Conservation (phyloP, 1,140 invertebrate species). For the Idris sp. region DNA sequence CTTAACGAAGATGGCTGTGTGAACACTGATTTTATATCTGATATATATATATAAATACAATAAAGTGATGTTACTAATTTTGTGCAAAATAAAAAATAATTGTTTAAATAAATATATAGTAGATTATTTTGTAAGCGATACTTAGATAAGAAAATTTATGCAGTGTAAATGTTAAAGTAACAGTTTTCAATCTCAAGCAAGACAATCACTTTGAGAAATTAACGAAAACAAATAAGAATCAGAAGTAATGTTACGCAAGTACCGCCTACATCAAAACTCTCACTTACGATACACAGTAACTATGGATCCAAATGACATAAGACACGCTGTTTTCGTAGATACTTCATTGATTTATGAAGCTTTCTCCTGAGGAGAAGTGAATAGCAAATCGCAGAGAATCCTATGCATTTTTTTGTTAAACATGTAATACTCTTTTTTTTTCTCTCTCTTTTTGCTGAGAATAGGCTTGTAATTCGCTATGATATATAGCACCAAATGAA, state of each 20-base stretch:
- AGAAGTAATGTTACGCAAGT: slow-evolving; percentile 39
- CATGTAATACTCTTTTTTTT: too few relatives aligned
- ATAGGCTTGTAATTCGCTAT: slow-evolving; percentile 56
- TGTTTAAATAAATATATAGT: too few relatives aligned
- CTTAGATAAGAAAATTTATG: too few relatives aligned
- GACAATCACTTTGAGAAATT: slow-evolving; percentile 11
- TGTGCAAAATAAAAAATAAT: too few relatives aligned
- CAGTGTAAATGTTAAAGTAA: too few relatives aligned
- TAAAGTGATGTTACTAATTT: too few relatives aligned
- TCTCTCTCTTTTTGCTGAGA: slow-evolving; percentile 17
- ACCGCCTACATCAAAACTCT: slow-evolving; percentile 53
- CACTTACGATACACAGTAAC: slow-evolving; percentile 57
- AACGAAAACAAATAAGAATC: slow-evolving; percentile 44
- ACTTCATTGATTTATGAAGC: slow-evolving; percentile 62
- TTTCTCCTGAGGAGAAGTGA: slow-evolving; percentile 52
- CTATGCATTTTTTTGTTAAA: slow-evolving; percentile 39
- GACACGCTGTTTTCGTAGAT: slow-evolving; percentile 49
- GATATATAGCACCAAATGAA: slow-evolving; percentile 43
- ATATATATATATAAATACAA: too few relatives aligned
- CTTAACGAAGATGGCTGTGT: too few relatives aligned
- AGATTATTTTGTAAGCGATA: too few relatives aligned
- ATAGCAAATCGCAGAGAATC: slow-evolving; percentile 56
- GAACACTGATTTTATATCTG: too few relatives aligned
- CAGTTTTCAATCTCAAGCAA: too few relatives aligned
- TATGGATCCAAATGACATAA: slow-evolving; percentile 57